Conservation (phyloP, 1,140 invertebrate genomes). For the Procambarus virginalis region DNA sequence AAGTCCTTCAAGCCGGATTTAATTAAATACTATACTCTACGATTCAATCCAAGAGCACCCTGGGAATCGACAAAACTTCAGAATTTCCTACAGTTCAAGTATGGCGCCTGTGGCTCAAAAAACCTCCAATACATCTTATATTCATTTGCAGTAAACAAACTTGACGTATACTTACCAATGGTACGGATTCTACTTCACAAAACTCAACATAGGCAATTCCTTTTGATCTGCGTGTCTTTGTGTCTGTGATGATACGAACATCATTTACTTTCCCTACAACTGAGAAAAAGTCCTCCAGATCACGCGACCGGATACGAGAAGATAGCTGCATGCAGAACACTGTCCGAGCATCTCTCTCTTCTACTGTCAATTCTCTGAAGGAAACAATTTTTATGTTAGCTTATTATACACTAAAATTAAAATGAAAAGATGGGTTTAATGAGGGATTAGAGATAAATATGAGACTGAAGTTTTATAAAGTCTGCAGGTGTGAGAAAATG, state of each 20-base stretch:
- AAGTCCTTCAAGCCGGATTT: no score
- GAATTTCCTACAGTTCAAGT: no score
- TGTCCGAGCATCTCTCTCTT: conserved; percentile 97
- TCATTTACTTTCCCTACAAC: conserved; percentile 98
- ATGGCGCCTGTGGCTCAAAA: no score
- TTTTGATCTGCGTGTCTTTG: conserved; percentile 98
- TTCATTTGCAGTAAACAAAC: no score
- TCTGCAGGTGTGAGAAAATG: neutral
- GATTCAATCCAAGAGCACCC: no score
- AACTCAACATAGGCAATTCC: conserved; percentile 99
- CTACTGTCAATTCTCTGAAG: conserved; percentile 88
- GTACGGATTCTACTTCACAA: conserved; percentile 97
- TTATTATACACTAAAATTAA: no score
- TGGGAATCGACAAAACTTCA: no score
- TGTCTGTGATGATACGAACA: conserved; percentile 98
- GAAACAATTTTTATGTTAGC: neutral
- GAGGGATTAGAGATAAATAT: no score
- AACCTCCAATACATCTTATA: no score
- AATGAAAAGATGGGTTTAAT: no score
- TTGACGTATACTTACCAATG: conserved; percentile 81
- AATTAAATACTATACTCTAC: no score
- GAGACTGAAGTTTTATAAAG: neutral
- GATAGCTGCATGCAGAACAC: conserved; percentile 99
- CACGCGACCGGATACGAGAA: conserved; percentile 93
- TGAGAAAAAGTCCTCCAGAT: conserved; percentile 99